phyloP scores from a whole-genome alignment of 2,113 vertebrate genomes.

The Hemibagrus wyckioides region DNA sequence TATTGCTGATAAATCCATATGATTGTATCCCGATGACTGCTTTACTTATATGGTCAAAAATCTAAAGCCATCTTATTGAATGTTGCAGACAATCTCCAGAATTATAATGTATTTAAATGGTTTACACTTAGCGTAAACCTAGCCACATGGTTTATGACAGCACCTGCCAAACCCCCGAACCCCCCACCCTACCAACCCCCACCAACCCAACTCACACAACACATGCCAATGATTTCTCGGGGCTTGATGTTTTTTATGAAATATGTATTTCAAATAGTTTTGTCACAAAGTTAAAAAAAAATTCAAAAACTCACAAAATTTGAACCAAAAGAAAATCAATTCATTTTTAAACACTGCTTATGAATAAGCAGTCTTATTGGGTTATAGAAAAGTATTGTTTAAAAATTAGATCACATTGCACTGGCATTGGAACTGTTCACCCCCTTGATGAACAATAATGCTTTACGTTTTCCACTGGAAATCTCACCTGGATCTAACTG shows the following conservation, averaged over 20 bases:
- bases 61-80: background rate
- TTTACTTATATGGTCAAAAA: background rate
- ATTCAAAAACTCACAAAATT: conserved; percentile 54
- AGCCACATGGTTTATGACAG: conserved; percentile 47
- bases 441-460: conserved; percentile 52
- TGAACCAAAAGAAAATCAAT: conserved; percentile 56
- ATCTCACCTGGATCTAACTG: background rate
- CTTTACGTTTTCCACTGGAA: background rate
- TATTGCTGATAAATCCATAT: background rate
- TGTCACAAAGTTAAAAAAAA: conserved; percentile 60
- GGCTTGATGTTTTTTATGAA: conserved; percentile 59
- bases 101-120: background rate
- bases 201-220: conserved; percentile 42
- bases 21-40: background rate
- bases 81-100: background rate
- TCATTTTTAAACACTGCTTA: conserved; percentile 59
- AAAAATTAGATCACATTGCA: conserved; percentile 50
- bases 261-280: conserved; percentile 67
- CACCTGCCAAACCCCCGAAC: conserved; percentile 12
- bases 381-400: conserved; percentile 55
- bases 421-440: conserved; percentile 51
- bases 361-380: conserved; percentile 61
- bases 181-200: conserved; percentile 32
- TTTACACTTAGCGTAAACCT: conserved; percentile 57
- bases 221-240: conserved; percentile 62